These are phyloP conservation scores for Artibeus jamaicensis DNA, from an alignment of 2,797 vertebrate species.

Conservation along the genomic window DNA sequence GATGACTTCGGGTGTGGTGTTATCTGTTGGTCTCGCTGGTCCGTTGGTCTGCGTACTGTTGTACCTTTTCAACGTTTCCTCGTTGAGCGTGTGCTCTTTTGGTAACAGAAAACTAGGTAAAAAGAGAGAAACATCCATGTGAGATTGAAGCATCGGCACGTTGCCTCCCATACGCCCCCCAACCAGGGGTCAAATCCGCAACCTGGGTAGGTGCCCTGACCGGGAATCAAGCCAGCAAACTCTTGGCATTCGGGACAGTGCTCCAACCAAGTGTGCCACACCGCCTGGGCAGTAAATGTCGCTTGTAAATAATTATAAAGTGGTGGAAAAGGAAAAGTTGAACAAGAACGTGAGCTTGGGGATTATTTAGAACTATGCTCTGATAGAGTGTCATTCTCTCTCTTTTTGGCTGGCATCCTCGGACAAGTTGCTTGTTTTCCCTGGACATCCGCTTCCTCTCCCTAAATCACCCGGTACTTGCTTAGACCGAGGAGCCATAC, in stretches of 20 bases:
- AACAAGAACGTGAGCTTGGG: not conserved
- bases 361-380: not conserved
- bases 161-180: too few relatives aligned
- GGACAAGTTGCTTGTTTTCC: not conserved
- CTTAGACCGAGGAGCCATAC: not conserved
- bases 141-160: too few relatives aligned
- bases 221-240: not conserved
- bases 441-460: not conserved
- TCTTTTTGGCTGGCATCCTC: not conserved
- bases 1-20: not conserved
- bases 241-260: too few relatives aligned
- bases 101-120: slow-evolving; percentile 15
- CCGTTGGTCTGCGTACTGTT: not conserved
- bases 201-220: not conserved
- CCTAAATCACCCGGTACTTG: not conserved
- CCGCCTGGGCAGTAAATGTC: not conserved
- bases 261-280: not conserved
- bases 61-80: not conserved
- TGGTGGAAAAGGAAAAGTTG: not conserved
- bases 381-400: not conserved
- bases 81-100: not conserved
- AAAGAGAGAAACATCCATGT: not conserved
- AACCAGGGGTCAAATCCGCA: not conserved
- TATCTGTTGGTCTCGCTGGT: not conserved
- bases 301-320: slow-evolving; percentile 3